Base-by-base conservation (phyloP, 2,113 vertebrate species). In the Ariopsis seemanni region DNA sequence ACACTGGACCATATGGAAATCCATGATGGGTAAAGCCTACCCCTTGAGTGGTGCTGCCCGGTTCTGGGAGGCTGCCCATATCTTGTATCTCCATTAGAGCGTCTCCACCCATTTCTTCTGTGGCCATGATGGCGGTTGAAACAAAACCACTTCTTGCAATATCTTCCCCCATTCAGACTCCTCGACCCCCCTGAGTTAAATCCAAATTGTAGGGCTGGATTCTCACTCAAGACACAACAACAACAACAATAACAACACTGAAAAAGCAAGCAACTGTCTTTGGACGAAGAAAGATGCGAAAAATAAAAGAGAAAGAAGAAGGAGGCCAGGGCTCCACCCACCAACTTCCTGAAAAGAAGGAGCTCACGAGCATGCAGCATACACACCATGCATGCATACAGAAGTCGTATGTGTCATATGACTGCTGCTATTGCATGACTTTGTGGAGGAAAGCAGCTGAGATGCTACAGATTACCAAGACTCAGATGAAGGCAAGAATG, bases 291-390 rank as follows among this genome's bases (percentile, higher is more conserved):
- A n/a, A 63, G 50, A 55, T 55, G 14, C 11, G 14, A 48, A 52
- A 81, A 50, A 53, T 18, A 72, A 78, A 77, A 18, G 42, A 83
- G 65, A 71, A 83, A 89, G 75, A 86, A 82, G 85, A 85, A 87
- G 62, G 50, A 42, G 55, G 82, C 78, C 65, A 22, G n/a, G 48
- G 82, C 85, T 55, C 83, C 81, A 72, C 89, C 87, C 90, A 78
- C 57, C 11, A 8, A 87, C 88, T 90, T 88, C 89, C 89, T 88
- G 85, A 87, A 48, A 34, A 69, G 65, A 60, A 67, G 72, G 72
- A 78, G 60, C 60, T 62, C 50, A 57, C 9, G 9, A 67, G 50
- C 52, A 57, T 80, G 62, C 63, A 83, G 50, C 12, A 57, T 11
- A 62, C 50, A 58, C 81, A 77, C 52, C 30, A 55, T 85, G 71